A percentile compares a stretch with the other conserved stretches of the same genome.
Conservation (phyloP, 2,113 vertebrate genomes). For the Alethe castanea region DNA sequence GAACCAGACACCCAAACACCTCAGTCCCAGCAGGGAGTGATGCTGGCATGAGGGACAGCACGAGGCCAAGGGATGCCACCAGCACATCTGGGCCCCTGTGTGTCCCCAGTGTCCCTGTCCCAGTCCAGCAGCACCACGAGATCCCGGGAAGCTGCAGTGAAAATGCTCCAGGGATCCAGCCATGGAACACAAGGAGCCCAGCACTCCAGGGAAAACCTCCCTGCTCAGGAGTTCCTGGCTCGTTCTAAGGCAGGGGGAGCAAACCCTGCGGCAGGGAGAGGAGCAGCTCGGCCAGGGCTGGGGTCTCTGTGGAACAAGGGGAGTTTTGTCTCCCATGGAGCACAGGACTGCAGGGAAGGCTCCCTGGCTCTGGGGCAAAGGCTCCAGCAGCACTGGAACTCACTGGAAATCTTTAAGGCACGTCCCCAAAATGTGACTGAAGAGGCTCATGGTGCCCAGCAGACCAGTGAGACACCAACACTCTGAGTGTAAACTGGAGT, state of each 20-base stretch:
- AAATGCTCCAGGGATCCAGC: neutral
- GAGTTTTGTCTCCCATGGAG: neutral
- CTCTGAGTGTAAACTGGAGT: neutral
- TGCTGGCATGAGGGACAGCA: neutral
- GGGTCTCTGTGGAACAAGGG: neutral
- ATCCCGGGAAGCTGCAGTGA: neutral
- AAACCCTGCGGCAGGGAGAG: neutral
- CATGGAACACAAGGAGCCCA: fast-evolving
- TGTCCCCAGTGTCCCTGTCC: neutral
- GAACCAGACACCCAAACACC: fast-evolving
- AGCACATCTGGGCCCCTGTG: too few species aligned
- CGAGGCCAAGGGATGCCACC: neutral
- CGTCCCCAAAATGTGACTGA: fast-evolving
- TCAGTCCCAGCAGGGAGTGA: neutral
- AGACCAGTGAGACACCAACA: neutral
- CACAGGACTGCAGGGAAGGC: neutral
- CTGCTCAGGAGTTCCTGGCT: neutral
- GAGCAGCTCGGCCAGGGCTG: fast-evolving
- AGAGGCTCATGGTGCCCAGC: neutral
- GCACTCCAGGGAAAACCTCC: fast-evolving
- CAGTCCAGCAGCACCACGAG: neutral
- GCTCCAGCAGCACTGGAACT: neutral
- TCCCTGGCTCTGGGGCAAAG: neutral
- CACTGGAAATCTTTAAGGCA: neutral
- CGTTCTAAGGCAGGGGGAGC: neutral